Evolutionary conservation across 1,140 invertebrate genomes (phyloP), one percentile per base, ranked within the genome.

Genomic region (Acromyrmex echinatior): DNA sequence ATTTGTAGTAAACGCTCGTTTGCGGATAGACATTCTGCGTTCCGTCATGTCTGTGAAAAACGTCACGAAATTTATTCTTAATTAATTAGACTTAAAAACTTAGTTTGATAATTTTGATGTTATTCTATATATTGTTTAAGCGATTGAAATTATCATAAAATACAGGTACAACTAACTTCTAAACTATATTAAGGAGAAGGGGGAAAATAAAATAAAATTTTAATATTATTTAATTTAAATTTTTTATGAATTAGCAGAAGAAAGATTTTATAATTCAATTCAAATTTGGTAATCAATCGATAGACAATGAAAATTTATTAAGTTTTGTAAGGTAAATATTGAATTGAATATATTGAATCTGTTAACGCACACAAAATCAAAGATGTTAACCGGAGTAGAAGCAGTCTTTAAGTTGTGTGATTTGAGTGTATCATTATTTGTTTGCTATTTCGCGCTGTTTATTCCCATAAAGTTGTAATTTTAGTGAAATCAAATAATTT

Each of bases 1-100:
- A 53, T 82, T 60, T 82, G 79, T 35, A 35, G 12, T 60, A 25
- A 56, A 28, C 56, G 31, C 5, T 31, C 21, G 53, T 82, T 73
- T 39, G 35, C 31, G 35, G 35, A 39, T 39, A 39, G 7, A 39
- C 35, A 21, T 77, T 66, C 10, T 35, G 28, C 9, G 18, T 31
- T 58, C 3, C 25, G 7, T 21, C n/a, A 70, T 53, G 7, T n/a
- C 6, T 21, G n/a, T 63, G 31, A 12, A 9, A 51, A 66, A 21
- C 31, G 14, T 65, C n/a, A 35, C 16, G 21, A 28, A 68, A 68
- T 18, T 60, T 2, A 71, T 45, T 71, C 16, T 18, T 28, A 49
- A 9, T 45, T 18, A 45, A 45, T 45, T 73, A 28, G 49, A 82
- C 25, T 16, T 31, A 35, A 25, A 51, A 21, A 56, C n/a, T 78